These are phyloP conservation scores for Zelostemma sp. DNA, from an alignment of 1,140 invertebrate genomes.

Conservation along the genomic window DNA sequence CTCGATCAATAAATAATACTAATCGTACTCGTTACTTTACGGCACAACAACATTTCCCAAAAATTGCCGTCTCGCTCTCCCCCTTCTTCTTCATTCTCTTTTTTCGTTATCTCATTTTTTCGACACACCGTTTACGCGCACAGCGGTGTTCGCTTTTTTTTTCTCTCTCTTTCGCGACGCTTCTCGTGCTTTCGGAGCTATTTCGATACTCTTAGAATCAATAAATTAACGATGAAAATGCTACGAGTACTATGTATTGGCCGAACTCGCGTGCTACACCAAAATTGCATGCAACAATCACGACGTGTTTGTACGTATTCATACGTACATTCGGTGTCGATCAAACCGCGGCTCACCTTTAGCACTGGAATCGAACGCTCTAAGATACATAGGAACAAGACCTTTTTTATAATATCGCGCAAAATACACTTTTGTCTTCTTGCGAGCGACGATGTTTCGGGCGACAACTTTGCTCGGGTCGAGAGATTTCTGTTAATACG, in stretches of 20 bases:
- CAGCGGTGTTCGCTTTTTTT: not conserved
- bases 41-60: slow-evolving; percentile 19
- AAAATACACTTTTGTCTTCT: slow-evolving; percentile 25
- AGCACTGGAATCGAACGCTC: slow-evolving; percentile 3
- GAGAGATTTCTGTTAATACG: too few relatives aligned
- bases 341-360: slow-evolving; percentile 23
- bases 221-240: slow-evolving; percentile 64
- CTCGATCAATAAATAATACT: slow-evolving; percentile 44
- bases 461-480: too few relatives aligned
- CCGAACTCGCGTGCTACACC: slow-evolving; percentile 9
- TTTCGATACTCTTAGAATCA: slow-evolving; percentile 43
- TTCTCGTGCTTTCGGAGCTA: slow-evolving; percentile 16
- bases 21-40: slow-evolving; percentile 34
- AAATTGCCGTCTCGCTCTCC: slow-evolving; percentile 21
- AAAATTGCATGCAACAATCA: not conserved
- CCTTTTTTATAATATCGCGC: slow-evolving; percentile 18
- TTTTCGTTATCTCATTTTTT: slow-evolving; percentile 11
- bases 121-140: slow-evolving; percentile 5
- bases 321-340: slow-evolving; percentile 8
- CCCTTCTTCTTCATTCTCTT: slow-evolving; percentile 5
- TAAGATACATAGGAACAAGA: slow-evolving; percentile 29
- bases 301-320: slow-evolving; percentile 6
- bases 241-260: slow-evolving; percentile 61
- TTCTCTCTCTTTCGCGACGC: slow-evolving; percentile 9
- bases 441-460: too few relatives aligned